Base-by-base conservation (phyloP, 2,113 vertebrate species). In the Okapia johnstoni region DNA sequence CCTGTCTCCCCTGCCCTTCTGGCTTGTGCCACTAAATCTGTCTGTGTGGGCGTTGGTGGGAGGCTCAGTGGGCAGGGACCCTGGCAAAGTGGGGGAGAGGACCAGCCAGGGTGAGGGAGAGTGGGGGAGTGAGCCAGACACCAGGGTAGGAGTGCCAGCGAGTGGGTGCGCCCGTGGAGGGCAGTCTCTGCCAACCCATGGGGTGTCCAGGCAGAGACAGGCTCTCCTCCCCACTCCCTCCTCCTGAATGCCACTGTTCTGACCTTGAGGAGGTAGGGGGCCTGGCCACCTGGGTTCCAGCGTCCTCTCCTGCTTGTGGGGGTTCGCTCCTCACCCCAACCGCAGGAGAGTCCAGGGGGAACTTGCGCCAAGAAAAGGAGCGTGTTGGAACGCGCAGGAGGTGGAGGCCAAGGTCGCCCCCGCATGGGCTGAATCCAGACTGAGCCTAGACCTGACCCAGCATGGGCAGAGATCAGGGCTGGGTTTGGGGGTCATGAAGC, bases 361-460 rank as follows among this genome's bases (percentile, higher is more conserved):
- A 93, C 84, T 88, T 15, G 28, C 13, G 61, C 94, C 76, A 73
- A 52, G 36, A 55, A 30, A 73, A 33, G 15, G 10, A 54, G 80
- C 95, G 5, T 8, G 95, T 25, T 33, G 63, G 95, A 60, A 94
- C 95, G 88, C 17, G 96, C 87, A 13, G 40, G 89, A 89, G 81
- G 79, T 7, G 3, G 58, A 85, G 80, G 94, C 94, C 81, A 85
- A 93, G 88, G 90, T 93, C 95, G 94, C 96, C 96, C 90, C 95
- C 95, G 85, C 97, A 50, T 19, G 92, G 90, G 36, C n/a, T 21
- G n/a, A 48, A 88, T 54, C 94, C 90, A 90, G 55, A 48, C 40
- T 19, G n/a, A 73, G 52, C 83, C 80, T 80, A 43, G 73, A 46
- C 19, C 36, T 15, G 92, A 33, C 54, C 61, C 40, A 63, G 46